Evolutionary conservation across 64 coral and sea anemone genomes (phyloP), one percentile per base, ranked within the genome.

Genomic region (Anthopleura sola): DNA sequence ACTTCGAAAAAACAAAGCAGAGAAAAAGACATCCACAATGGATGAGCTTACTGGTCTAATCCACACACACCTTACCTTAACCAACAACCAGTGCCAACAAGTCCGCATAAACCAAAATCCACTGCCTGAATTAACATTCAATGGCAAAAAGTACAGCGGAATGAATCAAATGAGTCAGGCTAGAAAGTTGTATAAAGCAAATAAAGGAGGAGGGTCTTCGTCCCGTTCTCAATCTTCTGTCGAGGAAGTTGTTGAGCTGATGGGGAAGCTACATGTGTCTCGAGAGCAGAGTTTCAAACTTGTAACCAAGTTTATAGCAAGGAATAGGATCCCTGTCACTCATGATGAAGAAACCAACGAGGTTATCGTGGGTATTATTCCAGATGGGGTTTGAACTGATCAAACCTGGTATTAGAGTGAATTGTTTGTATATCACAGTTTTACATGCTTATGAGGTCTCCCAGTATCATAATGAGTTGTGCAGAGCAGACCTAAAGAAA

Each of bases 1-100:
- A 10, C 38, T 94, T 4, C 66, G 33, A 19, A 81, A 90, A 78
- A 32, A 24, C 2, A 58, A 82, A 26, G 50, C 44, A 36, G 54
- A 88, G 17, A 57, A 85, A 21, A 78, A 46, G 74, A 85, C 7
- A 29, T 57, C 36, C 36, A 88, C 53, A 5, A 78, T 98, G 5
- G 89, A 91, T 80, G 86, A 91, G 49, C 75, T 98, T 23, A 86
- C 95, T 34, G 55, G 69, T 4, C 40, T 86, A 20, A 68, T 98
- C 26, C 82, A 98, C 12, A 46, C 78, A 5, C 77, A 88, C 32
- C 77, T 98, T 2, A 88, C 68, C 21, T 34, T 98, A 10, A 91
- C 82, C 17, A 94, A 83, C 69, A 88, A 80, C 24, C 24, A 81
- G 20, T 88, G 88, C 37, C 86, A 82, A 44, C 85, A 93, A 53